These are phyloP conservation scores for Dasypus novemcinctus DNA, from an alignment of 2,113 vertebrate genomes.

Conservation along the genomic window DNA sequence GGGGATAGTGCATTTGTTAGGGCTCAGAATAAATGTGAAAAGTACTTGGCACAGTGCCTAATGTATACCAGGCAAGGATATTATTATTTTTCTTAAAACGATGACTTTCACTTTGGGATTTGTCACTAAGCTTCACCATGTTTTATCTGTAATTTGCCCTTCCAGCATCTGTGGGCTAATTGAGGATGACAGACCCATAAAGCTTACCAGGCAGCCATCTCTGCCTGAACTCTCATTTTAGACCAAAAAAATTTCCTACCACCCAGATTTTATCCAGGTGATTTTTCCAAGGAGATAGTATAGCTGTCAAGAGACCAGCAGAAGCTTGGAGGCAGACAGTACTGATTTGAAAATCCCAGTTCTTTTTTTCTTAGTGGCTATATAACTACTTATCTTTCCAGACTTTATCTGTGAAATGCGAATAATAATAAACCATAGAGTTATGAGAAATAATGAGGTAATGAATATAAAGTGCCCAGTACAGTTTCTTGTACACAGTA, in stretches of 20 bases:
- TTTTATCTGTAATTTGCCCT: not conserved
- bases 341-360: not conserved
- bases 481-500: not conserved
- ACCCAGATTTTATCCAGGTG: not conserved
- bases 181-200: not conserved
- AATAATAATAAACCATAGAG: not conserved
- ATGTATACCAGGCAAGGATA: not conserved
- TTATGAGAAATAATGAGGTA: not conserved
- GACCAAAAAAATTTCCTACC: not conserved
- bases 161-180: not conserved
- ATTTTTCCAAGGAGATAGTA: not conserved
- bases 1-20: not conserved
- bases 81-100: not conserved
- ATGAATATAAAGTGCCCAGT: not conserved
- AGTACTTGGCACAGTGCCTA: not conserved
- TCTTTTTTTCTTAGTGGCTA: not conserved
- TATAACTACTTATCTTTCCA: not conserved
- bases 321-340: not conserved
- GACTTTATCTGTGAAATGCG: not conserved
- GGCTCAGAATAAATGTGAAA: not conserved
- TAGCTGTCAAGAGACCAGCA: not conserved
- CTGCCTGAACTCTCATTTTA: not conserved
- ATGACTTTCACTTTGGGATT: not conserved
- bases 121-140: not conserved
- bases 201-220: not conserved